These are phyloP conservation scores for Haliaeetus leucogaster DNA, from an alignment of 2,113 vertebrate genomes.

Conservation along the genomic window DNA sequence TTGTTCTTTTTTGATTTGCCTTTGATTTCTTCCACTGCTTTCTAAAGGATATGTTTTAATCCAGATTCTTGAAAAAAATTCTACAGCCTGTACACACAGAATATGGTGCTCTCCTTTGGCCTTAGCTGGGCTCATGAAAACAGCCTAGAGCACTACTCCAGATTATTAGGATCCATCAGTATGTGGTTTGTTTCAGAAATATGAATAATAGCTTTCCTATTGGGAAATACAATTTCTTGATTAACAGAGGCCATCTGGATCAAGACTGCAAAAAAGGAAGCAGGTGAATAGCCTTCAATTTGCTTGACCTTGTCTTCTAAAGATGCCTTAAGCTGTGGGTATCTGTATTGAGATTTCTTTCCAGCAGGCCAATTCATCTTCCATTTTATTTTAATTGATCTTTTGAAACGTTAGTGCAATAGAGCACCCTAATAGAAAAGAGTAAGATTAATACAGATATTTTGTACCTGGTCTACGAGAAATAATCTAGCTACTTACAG, in stretches of 20 bases:
- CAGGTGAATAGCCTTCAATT: slow-evolving; percentile 14
- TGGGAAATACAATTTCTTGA: slow-evolving; percentile 19
- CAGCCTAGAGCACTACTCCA: not conserved
- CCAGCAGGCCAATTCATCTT: slow-evolving; percentile 23
- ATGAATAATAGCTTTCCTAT: not conserved
- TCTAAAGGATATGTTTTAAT: not conserved
- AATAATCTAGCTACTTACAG: slow-evolving; percentile 4
- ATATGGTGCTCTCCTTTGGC: not conserved
- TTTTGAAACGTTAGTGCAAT: slow-evolving; percentile 30
- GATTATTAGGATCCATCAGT: not conserved
- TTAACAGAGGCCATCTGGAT: slow-evolving; percentile 24
- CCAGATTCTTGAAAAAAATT: not conserved
- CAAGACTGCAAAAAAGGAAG: slow-evolving; percentile 12
- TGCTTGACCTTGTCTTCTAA: slow-evolving; percentile 37
- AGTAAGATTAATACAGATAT: slow-evolving; percentile 27
- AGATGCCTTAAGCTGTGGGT: slow-evolving; percentile 8
- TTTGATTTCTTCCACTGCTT: not conserved
- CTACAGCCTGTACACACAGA: not conserved
- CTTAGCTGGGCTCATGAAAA: not conserved
- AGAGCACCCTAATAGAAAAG: not conserved
- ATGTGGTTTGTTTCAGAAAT: not conserved
- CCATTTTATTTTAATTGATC: slow-evolving; percentile 46
- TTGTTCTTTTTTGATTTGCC: not conserved
- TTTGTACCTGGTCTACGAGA: not conserved
- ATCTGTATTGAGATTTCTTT: slow-evolving; percentile 40